A percentile compares a stretch with the other conserved stretches of the same genome.
Evolutionary conservation across 2,113 vertebrate species (phyloP).

Genomic region (Tympanuchus pallidicinctus): DNA sequence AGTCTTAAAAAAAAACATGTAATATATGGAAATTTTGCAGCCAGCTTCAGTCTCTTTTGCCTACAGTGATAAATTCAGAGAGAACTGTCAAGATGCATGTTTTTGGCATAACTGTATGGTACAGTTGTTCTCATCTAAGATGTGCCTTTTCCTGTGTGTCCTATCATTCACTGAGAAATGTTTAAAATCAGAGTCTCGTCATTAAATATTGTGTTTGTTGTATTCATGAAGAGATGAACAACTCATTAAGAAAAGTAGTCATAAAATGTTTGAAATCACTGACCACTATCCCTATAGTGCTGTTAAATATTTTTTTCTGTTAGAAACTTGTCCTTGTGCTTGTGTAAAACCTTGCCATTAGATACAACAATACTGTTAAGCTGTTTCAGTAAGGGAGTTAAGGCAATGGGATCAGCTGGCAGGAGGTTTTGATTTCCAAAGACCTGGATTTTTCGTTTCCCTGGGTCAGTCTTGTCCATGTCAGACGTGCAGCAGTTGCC

Average conservation of each 20-base stretch:
- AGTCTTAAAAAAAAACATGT: not conserved
- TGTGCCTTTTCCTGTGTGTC: not conserved
- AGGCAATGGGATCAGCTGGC: not conserved
- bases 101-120: not conserved
- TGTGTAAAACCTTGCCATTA: not conserved
- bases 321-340: not conserved
- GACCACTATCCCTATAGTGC: not conserved
- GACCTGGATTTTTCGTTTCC: not conserved
- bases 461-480: not conserved
- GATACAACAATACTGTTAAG: not conserved
- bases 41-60: not conserved
- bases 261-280: not conserved
- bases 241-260: not conserved
- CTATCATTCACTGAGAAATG: not conserved
- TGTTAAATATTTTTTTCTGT: not conserved
- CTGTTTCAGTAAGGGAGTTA: not conserved
- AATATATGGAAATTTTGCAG: not conserved
- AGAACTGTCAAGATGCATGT: not conserved
- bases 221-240: not conserved
- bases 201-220: not conserved
- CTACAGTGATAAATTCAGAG: not conserved
- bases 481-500: not conserved
- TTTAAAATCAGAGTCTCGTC: not conserved
- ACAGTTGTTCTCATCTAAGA: not conserved
- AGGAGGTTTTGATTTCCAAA: not conserved